Evolutionary conservation across 2,113 vertebrate species (phyloP).

Genomic region (Pygoscelis antarcticus): DNA sequence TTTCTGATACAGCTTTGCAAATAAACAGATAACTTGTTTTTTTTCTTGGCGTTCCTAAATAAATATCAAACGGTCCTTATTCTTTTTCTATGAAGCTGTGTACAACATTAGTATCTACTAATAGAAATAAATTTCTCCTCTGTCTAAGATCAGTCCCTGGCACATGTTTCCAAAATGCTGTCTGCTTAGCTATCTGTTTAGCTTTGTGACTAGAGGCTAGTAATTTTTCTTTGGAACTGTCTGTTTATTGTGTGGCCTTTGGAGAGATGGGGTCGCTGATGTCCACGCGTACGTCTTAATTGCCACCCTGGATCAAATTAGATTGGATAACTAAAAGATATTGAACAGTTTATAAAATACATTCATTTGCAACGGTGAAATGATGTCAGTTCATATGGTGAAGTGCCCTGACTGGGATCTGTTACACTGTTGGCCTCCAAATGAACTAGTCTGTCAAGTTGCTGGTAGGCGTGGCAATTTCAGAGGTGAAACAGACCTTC

Average conservation of each 20-base stretch:
- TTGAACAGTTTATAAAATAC: neutral
- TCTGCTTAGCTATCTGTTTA: neutral
- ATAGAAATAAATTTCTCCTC: neutral
- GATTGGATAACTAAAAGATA: neutral
- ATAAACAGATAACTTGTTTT: neutral
- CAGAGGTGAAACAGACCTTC: neutral
- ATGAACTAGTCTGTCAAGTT: neutral
- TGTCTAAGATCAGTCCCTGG: neutral
- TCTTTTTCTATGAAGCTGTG: neutral
- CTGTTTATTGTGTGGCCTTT: neutral
- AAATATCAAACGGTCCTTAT: neutral
- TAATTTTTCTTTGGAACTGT: neutral
- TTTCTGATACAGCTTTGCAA: neutral
- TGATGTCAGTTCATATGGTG: fast-evolving
- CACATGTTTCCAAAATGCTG: neutral
- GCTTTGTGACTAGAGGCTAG: neutral
- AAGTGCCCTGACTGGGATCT: neutral
- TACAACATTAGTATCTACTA: neutral
- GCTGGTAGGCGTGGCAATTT: neutral
- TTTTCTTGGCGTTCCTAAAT: neutral
- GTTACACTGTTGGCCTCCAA: neutral
- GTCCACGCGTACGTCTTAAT: fast-evolving
- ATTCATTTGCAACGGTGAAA: neutral
- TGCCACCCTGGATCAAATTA: neutral
- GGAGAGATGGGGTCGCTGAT: neutral